phyloP scores from a whole-genome alignment of 2,888 invertebrate species.

The Lordiphosa fenestrarum region DNA sequence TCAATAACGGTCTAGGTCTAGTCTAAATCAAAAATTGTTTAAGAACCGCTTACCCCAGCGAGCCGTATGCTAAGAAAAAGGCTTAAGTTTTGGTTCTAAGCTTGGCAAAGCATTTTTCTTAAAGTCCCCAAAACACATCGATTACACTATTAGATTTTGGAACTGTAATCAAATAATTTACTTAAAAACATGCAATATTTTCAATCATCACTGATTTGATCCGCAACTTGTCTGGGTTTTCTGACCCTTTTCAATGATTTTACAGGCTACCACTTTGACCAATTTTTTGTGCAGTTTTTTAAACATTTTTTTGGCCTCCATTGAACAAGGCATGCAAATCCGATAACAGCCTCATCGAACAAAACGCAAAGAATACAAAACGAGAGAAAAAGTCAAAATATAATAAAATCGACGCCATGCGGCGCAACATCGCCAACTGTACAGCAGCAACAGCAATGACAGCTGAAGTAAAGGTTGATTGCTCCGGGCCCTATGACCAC shows the following conservation, averaged over 20 bases:
- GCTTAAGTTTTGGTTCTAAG: no score
- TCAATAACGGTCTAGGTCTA: no score
- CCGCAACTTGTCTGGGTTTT: neutral
- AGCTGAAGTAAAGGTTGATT: constrained; percentile 49
- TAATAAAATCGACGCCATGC: constrained; percentile 37
- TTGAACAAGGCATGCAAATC: constrained; percentile 47
- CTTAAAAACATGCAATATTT: constrained; percentile 15
- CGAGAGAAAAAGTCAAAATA: constrained; percentile 2
- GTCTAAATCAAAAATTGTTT: no score
- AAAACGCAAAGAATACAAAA: constrained; percentile 20
- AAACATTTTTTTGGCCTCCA: constrained; percentile 48
- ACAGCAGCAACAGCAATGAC: constrained; percentile 20
- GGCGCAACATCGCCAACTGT: constrained; percentile 33
- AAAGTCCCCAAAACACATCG: no score
- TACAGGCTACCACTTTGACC: constrained; percentile 3
- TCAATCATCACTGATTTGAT: constrained; percentile 20
- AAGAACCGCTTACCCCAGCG: no score
- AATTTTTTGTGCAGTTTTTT: constrained; percentile 47
- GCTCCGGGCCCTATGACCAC: constrained; percentile 31
- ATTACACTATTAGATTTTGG: neutral
- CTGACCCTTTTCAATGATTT: constrained; percentile 8
- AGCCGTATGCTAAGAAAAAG: no score
- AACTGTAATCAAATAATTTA: no score
- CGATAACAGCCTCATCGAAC: constrained; percentile 60
- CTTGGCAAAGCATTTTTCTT: no score